Base-by-base conservation (phyloP, 2,888 invertebrate genomes). In the Lithodes maja region DNA sequence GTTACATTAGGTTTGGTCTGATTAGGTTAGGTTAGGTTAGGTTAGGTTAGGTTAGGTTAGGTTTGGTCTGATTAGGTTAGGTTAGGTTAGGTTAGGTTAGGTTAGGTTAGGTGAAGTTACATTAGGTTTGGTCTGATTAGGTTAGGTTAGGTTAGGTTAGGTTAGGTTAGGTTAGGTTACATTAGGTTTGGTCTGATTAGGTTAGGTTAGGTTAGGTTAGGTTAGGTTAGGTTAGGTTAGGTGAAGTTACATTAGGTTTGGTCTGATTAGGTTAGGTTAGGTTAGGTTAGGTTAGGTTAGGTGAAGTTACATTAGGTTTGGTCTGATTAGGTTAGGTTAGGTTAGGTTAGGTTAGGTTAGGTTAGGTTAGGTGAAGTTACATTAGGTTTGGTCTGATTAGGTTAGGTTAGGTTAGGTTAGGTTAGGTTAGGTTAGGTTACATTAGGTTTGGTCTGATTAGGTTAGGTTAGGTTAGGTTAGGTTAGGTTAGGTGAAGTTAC, bases 131-230 rank as follows among this genome's bases (percentile, higher is more conserved):
- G 49, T 75, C 5, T 12, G n/a, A 12, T 33, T 33, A 75, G 12
- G 75, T 75, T 7, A 75, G 75, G 1, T 33, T 75, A 75, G 75
- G 75, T 75, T 75, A 12, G 75, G 75, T 33, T 75, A 75, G 75
- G 75, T n/a, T 5, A 75, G 75, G 75, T 17, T 75, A 75, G 75
- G n/a, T 75, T 1, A 7, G 1, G 75, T 75, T 75, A 75, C 5
- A 12, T 61, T 5, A 61, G 61, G 61, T 61, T 61, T 9, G 61
- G 75, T 75, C n/a, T 12, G 75, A n/a, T 75, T 75, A 12, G 75
- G 75, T 75, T 75, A 75, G 49, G 75, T n/a, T 5, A 33, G 49
- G 49, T 75, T 33, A 75, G 75, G 75, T 75, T 5, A 17, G 75
- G 5, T 75, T 75, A 61, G 75, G 5, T 75, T 75, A 61, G 61